Evolutionary conservation across 2,797 vertebrate genomes (phyloP).

Genomic region (Typhlichthys eigenmanni): DNA sequence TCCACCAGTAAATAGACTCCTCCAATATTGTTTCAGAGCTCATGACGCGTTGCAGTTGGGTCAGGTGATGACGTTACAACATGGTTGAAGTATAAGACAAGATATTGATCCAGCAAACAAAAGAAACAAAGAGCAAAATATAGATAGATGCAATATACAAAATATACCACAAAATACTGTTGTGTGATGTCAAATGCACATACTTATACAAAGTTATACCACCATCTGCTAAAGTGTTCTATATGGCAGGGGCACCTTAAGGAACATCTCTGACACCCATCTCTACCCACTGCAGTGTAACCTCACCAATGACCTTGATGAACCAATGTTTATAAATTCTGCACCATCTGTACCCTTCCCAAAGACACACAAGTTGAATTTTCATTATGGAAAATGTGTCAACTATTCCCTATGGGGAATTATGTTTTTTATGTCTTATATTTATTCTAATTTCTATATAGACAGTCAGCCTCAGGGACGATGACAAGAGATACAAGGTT

Average conservation of each 20-base stretch:
- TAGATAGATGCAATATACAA: background rate
- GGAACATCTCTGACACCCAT: constrained; percentile 24
- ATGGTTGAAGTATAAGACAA: too few relatives aligned
- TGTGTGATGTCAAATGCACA: too few relatives aligned
- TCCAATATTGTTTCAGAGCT: background rate
- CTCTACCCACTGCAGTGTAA: constrained; percentile 4
- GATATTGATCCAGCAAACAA: too few relatives aligned
- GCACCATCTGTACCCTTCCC: constrained; percentile 62
- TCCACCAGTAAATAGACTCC: constrained; percentile 14
- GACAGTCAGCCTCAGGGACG: constrained; percentile 12
- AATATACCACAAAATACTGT: background rate
- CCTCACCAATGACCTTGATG: constrained; percentile 13
- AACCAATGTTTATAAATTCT: constrained; percentile 62
- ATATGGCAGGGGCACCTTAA: constrained; percentile 28
- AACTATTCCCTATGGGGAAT: constrained; percentile 47
- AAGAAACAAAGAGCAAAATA: too few relatives aligned
- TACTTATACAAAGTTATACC: background rate
- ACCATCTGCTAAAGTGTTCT: constrained; percentile 1
- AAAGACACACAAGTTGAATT: constrained; percentile 38
- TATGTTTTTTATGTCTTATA: background rate
- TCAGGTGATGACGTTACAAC: too few relatives aligned
- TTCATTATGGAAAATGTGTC: constrained; percentile 29
- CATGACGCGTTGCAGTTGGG: background rate
- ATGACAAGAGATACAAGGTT: constrained; percentile 14
- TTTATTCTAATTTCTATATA: constrained; percentile 16